Evolutionary conservation across 2,888 invertebrate species (phyloP).

Genomic region (Sphecodes monilicornis): DNA sequence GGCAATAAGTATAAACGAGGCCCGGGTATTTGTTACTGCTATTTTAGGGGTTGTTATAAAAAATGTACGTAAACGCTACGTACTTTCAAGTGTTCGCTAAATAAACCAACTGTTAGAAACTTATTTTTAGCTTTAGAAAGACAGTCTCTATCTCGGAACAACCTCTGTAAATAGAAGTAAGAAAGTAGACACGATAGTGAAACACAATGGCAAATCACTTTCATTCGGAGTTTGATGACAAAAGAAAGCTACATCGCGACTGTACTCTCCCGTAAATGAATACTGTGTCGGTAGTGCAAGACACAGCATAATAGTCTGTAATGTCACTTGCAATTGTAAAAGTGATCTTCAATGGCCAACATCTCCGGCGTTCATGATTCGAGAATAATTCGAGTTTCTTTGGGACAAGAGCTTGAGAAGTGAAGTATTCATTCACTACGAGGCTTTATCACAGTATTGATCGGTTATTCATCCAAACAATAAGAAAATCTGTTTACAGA

Average conservation of each 20-base stretch:
- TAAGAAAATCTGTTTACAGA: neutral
- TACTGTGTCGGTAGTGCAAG: neutral
- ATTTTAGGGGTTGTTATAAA: neutral
- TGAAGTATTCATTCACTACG: neutral
- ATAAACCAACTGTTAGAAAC: neutral
- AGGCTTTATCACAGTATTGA: neutral
- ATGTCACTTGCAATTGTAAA: neutral
- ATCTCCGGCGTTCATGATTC: neutral
- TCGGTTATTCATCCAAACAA: neutral
- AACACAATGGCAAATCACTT: neutral
- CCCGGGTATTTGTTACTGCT: neutral
- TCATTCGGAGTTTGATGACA: neutral
- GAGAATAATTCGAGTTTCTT: constrained; percentile 1
- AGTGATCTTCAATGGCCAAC: neutral
- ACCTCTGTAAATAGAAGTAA: neutral
- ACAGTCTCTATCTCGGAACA: neutral
- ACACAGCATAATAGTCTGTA: neutral
- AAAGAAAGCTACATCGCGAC: neutral
- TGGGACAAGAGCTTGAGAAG: neutral
- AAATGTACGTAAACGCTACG: neutral
- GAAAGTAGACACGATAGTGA: neutral
- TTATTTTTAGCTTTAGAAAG: neutral
- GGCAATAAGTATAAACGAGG: too few species aligned
- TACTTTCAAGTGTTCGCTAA: neutral
- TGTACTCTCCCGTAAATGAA: neutral